Conservation (phyloP, 2,888 invertebrate species). For the Dicyrtoma fusca region DNA sequence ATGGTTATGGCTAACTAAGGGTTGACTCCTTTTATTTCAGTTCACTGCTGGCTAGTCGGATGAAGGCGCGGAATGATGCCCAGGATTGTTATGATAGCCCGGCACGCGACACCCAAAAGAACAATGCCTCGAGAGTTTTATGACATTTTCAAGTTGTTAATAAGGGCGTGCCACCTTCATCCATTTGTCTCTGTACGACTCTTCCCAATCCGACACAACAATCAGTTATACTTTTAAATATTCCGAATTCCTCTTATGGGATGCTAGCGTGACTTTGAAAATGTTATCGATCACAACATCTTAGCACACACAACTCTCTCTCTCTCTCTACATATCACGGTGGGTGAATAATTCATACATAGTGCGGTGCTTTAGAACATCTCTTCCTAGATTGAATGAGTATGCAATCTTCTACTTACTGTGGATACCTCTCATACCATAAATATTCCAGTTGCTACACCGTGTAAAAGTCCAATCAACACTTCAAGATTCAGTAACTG, state of each 20-base stretch:
- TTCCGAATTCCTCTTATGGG: conserved; percentile 27
- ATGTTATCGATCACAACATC: neutral
- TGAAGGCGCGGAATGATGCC: too few relatives aligned
- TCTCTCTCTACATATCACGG: too few relatives aligned
- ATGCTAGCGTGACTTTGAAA: conserved; percentile 28
- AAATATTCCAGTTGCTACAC: too few relatives aligned
- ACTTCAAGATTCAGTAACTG: too few relatives aligned
- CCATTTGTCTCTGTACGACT: conserved; percentile 23
- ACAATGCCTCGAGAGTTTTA: conserved; percentile 24
- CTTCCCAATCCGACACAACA: conserved; percentile 4
- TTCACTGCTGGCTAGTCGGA: too few relatives aligned
- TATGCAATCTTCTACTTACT: too few relatives aligned
- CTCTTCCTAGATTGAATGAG: too few relatives aligned
- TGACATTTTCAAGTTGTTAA: conserved; percentile 33
- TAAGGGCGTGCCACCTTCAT: conserved; percentile 31
- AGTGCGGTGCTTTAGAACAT: too few relatives aligned
- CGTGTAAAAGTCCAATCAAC: too few relatives aligned
- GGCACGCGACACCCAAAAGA: conserved; percentile 22
- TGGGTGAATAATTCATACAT: too few relatives aligned
- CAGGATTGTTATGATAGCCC: conserved; percentile 1
- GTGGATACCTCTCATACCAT: too few relatives aligned
- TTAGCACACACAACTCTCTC: too few relatives aligned
- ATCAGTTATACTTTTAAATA: conserved; percentile 15
- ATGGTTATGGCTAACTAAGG: neutral
- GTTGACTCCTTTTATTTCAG: neutral